Conservation (phyloP, 2,113 vertebrate species). For the Ibidorhyncha struthersii region DNA sequence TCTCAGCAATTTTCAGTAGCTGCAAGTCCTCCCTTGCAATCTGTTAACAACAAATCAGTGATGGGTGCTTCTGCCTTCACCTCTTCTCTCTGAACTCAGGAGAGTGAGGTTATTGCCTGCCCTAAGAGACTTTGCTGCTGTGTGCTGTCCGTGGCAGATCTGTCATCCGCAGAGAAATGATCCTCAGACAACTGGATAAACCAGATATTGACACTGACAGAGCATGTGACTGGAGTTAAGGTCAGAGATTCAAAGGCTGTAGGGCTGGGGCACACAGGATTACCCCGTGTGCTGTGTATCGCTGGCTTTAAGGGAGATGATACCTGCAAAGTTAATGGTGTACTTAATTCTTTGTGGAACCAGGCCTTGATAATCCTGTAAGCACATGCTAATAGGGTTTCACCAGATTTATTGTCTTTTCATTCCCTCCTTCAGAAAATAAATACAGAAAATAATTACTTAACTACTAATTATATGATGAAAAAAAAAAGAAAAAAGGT, state of each 20-base stretch:
- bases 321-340: neutral
- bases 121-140: neutral
- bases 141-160: neutral
- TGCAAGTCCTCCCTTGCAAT: slow-evolving; percentile 82
- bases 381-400: neutral
- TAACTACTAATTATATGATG: neutral
- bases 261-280: neutral
- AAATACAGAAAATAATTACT: neutral
- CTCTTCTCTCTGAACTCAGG: slow-evolving; percentile 71
- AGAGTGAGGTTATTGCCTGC: neutral
- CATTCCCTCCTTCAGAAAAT: neutral
- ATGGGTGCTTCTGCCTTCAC: slow-evolving; percentile 77
- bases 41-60: slow-evolving; percentile 81
- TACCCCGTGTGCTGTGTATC: neutral
- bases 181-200: slow-evolving; percentile 36
- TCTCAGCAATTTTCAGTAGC: slow-evolving; percentile 80
- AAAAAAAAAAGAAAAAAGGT: neutral
- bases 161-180: slow-evolving; percentile 41
- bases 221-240: slow-evolving; percentile 32
- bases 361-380: neutral
- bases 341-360: neutral
- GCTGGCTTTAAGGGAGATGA: neutral
- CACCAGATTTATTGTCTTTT: neutral
- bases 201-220: neutral
- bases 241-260: slow-evolving; percentile 25